These are phyloP conservation scores for Drosophila fungiperda DNA, from an alignment of 2,888 invertebrate genomes.

Conservation along the genomic window DNA sequence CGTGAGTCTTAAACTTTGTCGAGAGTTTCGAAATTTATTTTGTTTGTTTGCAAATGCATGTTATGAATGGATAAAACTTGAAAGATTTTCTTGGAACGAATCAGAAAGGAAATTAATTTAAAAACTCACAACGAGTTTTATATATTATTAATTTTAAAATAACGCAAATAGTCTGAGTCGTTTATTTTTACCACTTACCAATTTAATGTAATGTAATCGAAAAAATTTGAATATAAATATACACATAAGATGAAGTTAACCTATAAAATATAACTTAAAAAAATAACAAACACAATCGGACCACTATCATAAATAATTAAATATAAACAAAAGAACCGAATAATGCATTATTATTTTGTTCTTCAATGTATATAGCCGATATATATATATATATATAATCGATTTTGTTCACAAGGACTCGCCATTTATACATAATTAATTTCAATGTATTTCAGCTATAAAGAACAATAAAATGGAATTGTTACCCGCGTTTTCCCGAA, in stretches of 20 bases:
- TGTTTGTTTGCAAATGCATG: not conserved
- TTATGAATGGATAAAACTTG: not conserved
- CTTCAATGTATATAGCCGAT: not conserved
- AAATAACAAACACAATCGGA: not conserved
- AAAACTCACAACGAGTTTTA: not conserved
- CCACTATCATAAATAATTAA: not conserved
- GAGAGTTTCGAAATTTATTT: not conserved
- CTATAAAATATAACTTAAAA: not conserved
- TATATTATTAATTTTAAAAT: not conserved
- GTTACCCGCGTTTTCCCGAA: not conserved
- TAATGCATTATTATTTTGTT: not conserved
- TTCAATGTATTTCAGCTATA: not conserved
- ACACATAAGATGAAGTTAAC: not conserved
- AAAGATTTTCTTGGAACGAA: not conserved
- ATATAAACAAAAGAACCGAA: not conserved
- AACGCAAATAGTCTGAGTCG: not conserved
- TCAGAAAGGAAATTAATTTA: not conserved
- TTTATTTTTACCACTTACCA: no score
- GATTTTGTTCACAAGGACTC: no score
- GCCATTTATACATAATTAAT: not conserved
- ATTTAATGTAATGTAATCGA: no score
- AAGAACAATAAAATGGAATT: not conserved
- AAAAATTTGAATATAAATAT: not conserved
- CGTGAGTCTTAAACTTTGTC: constrained; percentile 6
- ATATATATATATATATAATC: not conserved